Evolutionary conservation across 2,797 vertebrate genomes (phyloP).

Genomic region (Tokudaia tokunoshimensis): DNA sequence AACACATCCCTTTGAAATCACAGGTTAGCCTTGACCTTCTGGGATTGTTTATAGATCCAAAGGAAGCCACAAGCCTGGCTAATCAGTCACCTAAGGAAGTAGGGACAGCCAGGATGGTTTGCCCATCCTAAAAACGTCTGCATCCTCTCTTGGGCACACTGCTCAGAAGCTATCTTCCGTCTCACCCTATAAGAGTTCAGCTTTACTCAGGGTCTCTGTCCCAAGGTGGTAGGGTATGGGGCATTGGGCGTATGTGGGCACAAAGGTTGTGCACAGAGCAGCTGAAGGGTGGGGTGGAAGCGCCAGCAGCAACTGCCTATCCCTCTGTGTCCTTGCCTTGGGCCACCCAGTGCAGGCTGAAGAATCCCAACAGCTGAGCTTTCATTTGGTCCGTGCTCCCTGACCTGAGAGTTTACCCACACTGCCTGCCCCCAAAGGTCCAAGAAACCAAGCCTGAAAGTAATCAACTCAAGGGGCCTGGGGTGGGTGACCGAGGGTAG

Average conservation of each 20-base stretch:
- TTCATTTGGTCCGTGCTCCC: background rate
- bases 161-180: background rate
- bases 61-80: background rate
- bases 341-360: background rate
- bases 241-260: background rate
- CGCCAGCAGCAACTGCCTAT: constrained; percentile 67
- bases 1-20: constrained; percentile 30
- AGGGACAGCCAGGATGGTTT: background rate
- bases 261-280: background rate
- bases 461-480: background rate
- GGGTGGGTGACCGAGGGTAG: background rate
- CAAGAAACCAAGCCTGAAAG: constrained; percentile 45
- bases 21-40: background rate
- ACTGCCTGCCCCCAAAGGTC: background rate
- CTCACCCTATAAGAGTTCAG: background rate
- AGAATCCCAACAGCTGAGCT: constrained; percentile 54
- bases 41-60: background rate
- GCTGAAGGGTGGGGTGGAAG: constrained; percentile 47
- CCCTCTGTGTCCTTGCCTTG: background rate
- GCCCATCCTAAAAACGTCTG: background rate
- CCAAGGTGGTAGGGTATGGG: background rate
- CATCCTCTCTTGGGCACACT: background rate
- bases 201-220: constrained; percentile 21
- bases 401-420: background rate
- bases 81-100: constrained; percentile 36